Percentiles rank a stretch among this genome's conserved stretches.
Evolutionary conservation across 2,888 invertebrate species (phyloP).

Genomic region (Ernsta delagoae): DNA sequence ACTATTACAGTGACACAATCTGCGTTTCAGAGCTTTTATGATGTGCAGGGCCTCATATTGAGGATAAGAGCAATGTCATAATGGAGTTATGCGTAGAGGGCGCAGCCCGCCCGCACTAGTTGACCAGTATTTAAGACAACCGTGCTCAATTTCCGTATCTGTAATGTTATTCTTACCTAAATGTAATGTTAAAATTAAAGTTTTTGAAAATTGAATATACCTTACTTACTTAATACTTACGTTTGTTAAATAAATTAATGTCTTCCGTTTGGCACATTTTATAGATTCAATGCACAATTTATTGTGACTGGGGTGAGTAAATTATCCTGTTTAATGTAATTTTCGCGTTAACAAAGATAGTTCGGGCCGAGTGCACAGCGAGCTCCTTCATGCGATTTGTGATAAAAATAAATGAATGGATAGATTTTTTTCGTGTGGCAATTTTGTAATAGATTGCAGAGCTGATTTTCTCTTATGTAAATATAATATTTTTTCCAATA

Average conservation of each 20-base stretch:
- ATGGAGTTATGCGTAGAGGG: constrained; percentile 38
- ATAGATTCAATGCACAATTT: constrained; percentile 78
- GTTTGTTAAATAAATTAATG: constrained; percentile 94
- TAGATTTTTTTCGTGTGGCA: constrained; percentile 67
- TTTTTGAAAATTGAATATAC: constrained; percentile 66
- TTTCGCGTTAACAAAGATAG: constrained; percentile 48
- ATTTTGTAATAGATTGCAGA: constrained; percentile 72
- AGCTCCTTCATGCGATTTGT: constrained; percentile 77
- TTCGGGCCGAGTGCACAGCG: constrained; percentile 79
- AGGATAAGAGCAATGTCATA: constrained; percentile 23
- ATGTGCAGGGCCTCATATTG: constrained; percentile 19
- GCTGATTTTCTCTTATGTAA: constrained; percentile 80
- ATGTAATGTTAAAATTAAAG: constrained; percentile 71
- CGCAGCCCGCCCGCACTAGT: constrained; percentile 35
- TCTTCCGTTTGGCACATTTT: constrained; percentile 85
- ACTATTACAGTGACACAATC: neutral
- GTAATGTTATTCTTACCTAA: constrained; percentile 46
- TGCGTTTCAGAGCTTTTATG: neutral
- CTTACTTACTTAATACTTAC: constrained; percentile 84
- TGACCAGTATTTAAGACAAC: constrained; percentile 74
- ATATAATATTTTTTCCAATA: constrained; percentile 74
- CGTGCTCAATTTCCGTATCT: constrained; percentile 83
- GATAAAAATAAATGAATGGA: constrained; percentile 68
- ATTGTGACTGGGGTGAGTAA: constrained; percentile 51
- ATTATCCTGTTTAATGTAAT: constrained; percentile 48